Percentiles rank a stretch among this genome's conserved stretches.
Evolutionary conservation across 2,888 invertebrate genomes (phyloP).

Genomic region (Elysia crispata): DNA sequence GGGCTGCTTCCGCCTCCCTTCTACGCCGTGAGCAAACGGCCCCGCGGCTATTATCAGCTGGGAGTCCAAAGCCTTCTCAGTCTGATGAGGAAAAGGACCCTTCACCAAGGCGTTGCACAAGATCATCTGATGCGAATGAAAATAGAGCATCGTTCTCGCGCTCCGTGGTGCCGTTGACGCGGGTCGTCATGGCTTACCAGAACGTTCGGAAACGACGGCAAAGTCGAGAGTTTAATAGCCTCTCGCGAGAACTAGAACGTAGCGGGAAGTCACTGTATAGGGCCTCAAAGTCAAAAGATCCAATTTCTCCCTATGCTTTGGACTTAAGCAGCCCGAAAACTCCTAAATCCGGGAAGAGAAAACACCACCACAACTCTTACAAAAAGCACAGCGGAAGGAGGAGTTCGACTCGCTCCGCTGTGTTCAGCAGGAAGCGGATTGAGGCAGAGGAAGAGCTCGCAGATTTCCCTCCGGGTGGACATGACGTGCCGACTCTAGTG

Average conservation of each 20-base stretch:
- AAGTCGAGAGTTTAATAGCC: constrained; percentile 1
- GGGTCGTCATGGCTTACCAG: constrained; percentile 26
- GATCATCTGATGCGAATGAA: not conserved
- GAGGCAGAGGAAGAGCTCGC: not conserved
- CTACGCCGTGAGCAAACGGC: not conserved
- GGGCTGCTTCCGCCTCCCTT: not conserved
- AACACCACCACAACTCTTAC: not conserved
- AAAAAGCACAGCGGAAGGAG: not conserved
- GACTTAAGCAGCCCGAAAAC: not conserved
- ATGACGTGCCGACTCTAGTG: constrained; percentile 31
- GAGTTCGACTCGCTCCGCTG: not conserved
- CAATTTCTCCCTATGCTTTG: not conserved
- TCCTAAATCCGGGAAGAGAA: not conserved
- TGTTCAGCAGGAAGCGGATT: not conserved
- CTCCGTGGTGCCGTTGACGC: constrained; percentile 27
- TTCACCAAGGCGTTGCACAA: not conserved
- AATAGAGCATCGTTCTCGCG: not conserved
- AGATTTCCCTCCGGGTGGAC: not conserved
- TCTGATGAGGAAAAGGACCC: not conserved
- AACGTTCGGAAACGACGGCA: not conserved
- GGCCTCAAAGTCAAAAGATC: not conserved
- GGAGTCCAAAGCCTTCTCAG: not conserved
- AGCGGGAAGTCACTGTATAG: constrained; percentile 39
- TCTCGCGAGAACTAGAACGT: constrained; percentile 38
- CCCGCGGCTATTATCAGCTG: constrained; percentile 9